Base-by-base conservation (phyloP, 2,888 invertebrate genomes). In the Epirrhoe alternata region DNA sequence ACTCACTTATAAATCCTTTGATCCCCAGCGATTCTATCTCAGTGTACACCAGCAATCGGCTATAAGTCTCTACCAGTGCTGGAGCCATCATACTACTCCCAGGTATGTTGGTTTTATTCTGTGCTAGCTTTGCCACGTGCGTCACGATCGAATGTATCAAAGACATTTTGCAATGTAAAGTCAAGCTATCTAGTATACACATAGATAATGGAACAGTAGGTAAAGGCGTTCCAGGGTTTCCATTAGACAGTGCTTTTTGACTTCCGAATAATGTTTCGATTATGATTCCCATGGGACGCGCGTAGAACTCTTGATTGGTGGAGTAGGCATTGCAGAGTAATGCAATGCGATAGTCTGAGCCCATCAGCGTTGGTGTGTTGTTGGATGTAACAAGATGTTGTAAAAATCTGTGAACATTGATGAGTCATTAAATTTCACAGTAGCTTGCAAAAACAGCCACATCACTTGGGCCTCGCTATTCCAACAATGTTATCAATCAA, bases 1-100 rank as follows among this genome's bases (percentile, higher is more conserved):
- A 94, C 95, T 94, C 88, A 96, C 98, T 97, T 75, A 99, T 97
- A 86, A 99, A 99, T 60, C 98, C 98, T 91, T 99, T 99, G 70
- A 99, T 98, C 35, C 99, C 99, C 57, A 99, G 94, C 14, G 98
- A 98, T 87, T 99, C 99, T 61, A 99, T 99, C 93, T 99, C 99
- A 7, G 98, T 98, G 82, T 99, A 99, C 0, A 99, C 98, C 59
- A 99, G 89, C 14, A 99, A 91, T 58, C 99, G 94, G 66, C 98
- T 97, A 90, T 99, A 99, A 0, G 99, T 99, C 90, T 99, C 99
- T 0, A 99, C 97, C 0, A 99, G 90, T 0, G 98, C 98, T 0
- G 99, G 98, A 0, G 98, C 97, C 82, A 97, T 94, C 87, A 92
- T 93, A 63, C 86, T 90, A 53, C 88, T 91, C 0, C 93, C 92